Percentiles rank a stretch among this genome's conserved stretches.
Evolutionary conservation across 2,888 invertebrate genomes (phyloP).

Genomic region (Toxonevra muliebris): DNA sequence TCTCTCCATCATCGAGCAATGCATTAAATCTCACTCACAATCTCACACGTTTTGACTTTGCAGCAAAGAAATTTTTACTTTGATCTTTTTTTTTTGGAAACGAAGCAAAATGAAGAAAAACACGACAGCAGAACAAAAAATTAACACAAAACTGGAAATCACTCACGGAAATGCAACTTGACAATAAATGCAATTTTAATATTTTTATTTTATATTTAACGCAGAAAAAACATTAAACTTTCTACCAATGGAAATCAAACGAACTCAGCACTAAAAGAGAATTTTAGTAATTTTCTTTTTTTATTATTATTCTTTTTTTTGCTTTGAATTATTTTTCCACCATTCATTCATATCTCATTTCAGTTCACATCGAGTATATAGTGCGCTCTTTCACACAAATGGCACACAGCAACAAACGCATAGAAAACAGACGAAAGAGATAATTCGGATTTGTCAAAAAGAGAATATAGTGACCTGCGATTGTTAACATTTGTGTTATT

Average conservation of each 20-base stretch:
- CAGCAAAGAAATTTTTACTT: slow-evolving; percentile 9
- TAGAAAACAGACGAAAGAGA: no score
- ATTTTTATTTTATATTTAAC: slow-evolving; percentile 9
- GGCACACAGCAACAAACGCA: no score
- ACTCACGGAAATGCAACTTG: background rate
- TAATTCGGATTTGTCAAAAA: no score
- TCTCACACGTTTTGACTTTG: slow-evolving; percentile 17
- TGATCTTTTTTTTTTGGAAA: background rate
- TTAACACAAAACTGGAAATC: slow-evolving; percentile 35
- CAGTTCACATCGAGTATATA: no score
- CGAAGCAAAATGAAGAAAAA: background rate
- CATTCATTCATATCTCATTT: no score
- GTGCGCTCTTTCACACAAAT: no score
- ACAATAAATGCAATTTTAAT: slow-evolving; percentile 33
- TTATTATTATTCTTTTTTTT: no score
- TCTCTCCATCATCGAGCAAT: slow-evolving; percentile 80
- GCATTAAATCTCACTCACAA: slow-evolving; percentile 67
- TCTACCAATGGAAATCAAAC: background rate
- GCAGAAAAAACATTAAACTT: no score
- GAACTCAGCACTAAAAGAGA: background rate
- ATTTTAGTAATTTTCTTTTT: no score
- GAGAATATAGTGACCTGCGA: no score
- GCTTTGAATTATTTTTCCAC: no score
- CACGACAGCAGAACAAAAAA: background rate
- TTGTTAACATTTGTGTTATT: no score